phyloP scores from a whole-genome alignment of 2,113 vertebrate species.

The Neoarius graeffei region DNA sequence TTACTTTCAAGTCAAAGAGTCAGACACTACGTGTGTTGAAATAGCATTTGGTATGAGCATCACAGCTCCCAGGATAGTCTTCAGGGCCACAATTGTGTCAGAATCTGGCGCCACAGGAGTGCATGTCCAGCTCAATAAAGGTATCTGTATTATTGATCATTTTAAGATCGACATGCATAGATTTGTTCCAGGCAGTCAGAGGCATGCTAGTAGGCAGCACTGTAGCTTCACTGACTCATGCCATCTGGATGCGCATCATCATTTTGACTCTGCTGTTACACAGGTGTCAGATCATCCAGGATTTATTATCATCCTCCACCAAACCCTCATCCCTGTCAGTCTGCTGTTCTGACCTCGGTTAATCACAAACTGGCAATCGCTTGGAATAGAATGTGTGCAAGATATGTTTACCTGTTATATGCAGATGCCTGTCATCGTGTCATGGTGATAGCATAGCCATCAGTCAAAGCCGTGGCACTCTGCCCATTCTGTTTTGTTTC shows the following conservation, averaged over 20 bases:
- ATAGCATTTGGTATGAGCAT: not conserved
- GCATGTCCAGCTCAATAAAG: not conserved
- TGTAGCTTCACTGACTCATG: not conserved
- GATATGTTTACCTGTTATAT: constrained; percentile 20
- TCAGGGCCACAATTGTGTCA: not conserved
- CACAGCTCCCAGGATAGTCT: not conserved
- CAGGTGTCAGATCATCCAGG: constrained; percentile 27
- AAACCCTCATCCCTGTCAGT: constrained; percentile 49
- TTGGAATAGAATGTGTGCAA: not conserved
- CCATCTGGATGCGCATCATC: not conserved
- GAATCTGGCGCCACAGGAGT: not conserved
- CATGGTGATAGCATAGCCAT: constrained; percentile 39
- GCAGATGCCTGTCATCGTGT: constrained; percentile 45
- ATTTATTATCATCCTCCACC: constrained; percentile 36
- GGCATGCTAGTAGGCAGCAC: not conserved
- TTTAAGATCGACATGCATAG: not conserved
- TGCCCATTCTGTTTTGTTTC: constrained; percentile 45
- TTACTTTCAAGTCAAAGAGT: not conserved
- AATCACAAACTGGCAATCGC: constrained; percentile 38
- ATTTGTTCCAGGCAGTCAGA: constrained; percentile 16
- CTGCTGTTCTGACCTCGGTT: constrained; percentile 60
- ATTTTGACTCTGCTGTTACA: constrained; percentile 10
- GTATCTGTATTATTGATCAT: constrained; percentile 14
- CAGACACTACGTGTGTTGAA: not conserved
- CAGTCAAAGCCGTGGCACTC: constrained; percentile 39